Percentiles rank a stretch among this genome's conserved stretches.
Evolutionary conservation across 2,888 invertebrate species (phyloP).

Genomic region (Ryuthela nishihirai): DNA sequence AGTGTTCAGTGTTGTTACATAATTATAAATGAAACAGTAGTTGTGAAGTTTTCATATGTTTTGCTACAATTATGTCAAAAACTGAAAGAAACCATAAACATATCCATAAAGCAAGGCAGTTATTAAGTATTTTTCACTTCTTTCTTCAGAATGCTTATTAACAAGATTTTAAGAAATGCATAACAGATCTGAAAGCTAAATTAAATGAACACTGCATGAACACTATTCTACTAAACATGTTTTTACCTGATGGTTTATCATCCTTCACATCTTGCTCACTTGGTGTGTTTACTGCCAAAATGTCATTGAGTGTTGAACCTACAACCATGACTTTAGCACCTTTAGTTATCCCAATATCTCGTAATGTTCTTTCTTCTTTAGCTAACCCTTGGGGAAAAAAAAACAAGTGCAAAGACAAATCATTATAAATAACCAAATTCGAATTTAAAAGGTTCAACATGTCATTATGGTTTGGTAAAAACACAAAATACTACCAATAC

Average conservation of each 20-base stretch:
- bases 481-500: too few species aligned
- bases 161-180: neutral
- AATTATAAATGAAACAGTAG: too few species aligned
- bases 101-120: slow-evolving; percentile 28
- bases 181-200: neutral
- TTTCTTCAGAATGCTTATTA: neutral
- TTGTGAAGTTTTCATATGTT: too few species aligned
- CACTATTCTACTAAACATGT: neutral
- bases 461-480: too few species aligned
- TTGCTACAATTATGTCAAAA: too few species aligned
- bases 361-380: slow-evolving; percentile 73
- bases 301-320: slow-evolving; percentile 82
- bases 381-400: slow-evolving; percentile 61
- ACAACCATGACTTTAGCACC: slow-evolving; percentile 87
- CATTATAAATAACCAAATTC: too few species aligned
- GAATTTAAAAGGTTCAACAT: too few species aligned
- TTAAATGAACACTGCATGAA: neutral
- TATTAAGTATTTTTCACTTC: neutral
- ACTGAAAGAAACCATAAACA: too few species aligned
- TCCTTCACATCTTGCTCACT: slow-evolving; percentile 58
- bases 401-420: neutral
- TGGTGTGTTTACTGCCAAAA: slow-evolving; percentile 73
- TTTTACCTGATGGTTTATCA: slow-evolving; percentile 51
- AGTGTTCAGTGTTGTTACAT: too few species aligned
- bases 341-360: slow-evolving; percentile 71